phyloP scores from a whole-genome alignment of 2,113 vertebrate species.

The Psammodynastes pulverulentus region DNA sequence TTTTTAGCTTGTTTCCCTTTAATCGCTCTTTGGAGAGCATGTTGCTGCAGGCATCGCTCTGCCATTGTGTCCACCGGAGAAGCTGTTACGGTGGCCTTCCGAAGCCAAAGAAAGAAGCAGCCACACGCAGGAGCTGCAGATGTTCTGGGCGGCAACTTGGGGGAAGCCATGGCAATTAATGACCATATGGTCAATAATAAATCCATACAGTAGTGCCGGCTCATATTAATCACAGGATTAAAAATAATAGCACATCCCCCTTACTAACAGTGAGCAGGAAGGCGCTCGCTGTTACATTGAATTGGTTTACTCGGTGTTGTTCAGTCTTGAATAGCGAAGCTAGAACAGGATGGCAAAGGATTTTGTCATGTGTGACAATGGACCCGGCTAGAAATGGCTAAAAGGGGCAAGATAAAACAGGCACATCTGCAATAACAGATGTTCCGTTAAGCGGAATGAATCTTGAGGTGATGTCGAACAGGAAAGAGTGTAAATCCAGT shows the following conservation, averaged over 20 bases:
- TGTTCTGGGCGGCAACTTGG: slow-evolving; percentile 55
- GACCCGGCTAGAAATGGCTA: slow-evolving; percentile 60
- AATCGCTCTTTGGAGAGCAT: slow-evolving; percentile 50
- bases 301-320: slow-evolving; percentile 60
- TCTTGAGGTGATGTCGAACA: accelerated
- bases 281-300: slow-evolving; percentile 57
- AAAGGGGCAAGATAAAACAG: slow-evolving; percentile 58
- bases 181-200: slow-evolving; percentile 73
- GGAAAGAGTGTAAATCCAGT: slow-evolving; percentile 26
- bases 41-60: slow-evolving; percentile 43
- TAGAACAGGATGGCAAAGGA: slow-evolving; percentile 57
- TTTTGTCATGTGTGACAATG: slow-evolving; percentile 63
- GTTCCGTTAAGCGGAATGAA: slow-evolving; percentile 50
- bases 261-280: slow-evolving; percentile 59
- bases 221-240: slow-evolving; percentile 67
- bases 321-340: slow-evolving; percentile 52
- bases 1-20: slow-evolving; percentile 51
- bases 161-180: slow-evolving; percentile 65
- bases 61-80: slow-evolving; percentile 53
- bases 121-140: slow-evolving; percentile 53
- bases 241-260: slow-evolving; percentile 64
- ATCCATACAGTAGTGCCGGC: slow-evolving; percentile 72
- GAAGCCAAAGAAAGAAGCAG: slow-evolving; percentile 39
- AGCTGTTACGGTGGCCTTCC: slow-evolving; percentile 48
- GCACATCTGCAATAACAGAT: slow-evolving; percentile 73